These are phyloP conservation scores for Hylaeus volcanicus DNA, from an alignment of 1,140 invertebrate genomes.

Conservation along the genomic window DNA sequence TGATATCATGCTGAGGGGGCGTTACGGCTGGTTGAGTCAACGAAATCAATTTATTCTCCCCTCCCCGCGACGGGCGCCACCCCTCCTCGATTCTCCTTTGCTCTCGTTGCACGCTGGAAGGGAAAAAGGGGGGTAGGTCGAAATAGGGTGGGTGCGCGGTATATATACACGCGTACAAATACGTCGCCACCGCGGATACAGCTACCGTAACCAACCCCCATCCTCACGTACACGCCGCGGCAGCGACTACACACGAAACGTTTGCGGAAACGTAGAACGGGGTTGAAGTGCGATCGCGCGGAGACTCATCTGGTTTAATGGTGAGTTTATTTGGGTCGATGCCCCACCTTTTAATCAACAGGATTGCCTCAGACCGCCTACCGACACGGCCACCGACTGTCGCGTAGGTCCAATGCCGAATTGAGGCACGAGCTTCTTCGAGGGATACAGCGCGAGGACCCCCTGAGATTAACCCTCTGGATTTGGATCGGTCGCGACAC, in stretches of 20 bases:
- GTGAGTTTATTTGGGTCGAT: slow-evolving; percentile 71
- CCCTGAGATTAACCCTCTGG: too few relatives aligned
- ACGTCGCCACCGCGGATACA: neutral
- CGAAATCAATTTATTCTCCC: slow-evolving; percentile 81
- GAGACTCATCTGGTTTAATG: slow-evolving; percentile 72
- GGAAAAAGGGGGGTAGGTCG: slow-evolving; percentile 58
- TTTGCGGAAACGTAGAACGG: slow-evolving; percentile 55
- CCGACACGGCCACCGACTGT: slow-evolving; percentile 62
- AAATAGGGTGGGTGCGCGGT: slow-evolving; percentile 41
- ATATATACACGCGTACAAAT: slow-evolving; percentile 15
- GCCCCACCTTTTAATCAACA: slow-evolving; percentile 73
- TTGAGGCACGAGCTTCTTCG: too few relatives aligned
- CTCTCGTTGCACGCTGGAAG: slow-evolving; percentile 42
- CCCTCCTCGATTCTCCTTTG: slow-evolving; percentile 52
- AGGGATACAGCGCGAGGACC: too few relatives aligned
- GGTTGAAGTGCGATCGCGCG: slow-evolving; percentile 63
- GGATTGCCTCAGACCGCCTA: slow-evolving; percentile 67
- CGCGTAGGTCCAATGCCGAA: slow-evolving; percentile 48
- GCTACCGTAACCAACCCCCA: neutral
- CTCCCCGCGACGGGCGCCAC: slow-evolving; percentile 56
- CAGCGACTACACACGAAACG: slow-evolving; percentile 29
- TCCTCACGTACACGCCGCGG: neutral
- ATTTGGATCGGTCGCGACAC: too few relatives aligned
- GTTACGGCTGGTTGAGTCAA: slow-evolving; percentile 80
- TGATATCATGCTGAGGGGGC: slow-evolving; percentile 79